phyloP scores from a whole-genome alignment of 2,888 invertebrate species.

The Coenonympha arcania region DNA sequence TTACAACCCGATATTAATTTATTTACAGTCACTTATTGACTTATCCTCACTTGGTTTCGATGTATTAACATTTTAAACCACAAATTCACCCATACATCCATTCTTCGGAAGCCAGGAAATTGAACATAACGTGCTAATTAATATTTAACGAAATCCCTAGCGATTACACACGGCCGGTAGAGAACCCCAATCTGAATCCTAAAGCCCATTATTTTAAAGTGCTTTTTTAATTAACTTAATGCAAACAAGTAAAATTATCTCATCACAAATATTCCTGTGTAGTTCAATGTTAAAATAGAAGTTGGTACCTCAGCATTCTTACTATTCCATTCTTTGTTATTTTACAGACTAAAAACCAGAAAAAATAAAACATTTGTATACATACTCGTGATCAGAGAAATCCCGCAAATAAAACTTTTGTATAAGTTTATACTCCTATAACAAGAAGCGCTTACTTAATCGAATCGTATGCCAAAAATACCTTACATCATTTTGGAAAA shows the following conservation, averaged over 20 bases:
- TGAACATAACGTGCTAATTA: slow-evolving; percentile 68
- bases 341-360: too few relatives aligned
- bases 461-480: too few relatives aligned
- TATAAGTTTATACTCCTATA: too few relatives aligned
- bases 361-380: too few relatives aligned
- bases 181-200: neutral
- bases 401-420: too few relatives aligned
- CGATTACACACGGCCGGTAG: slow-evolving; percentile 41
- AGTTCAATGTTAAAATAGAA: too few relatives aligned
- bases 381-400: too few relatives aligned
- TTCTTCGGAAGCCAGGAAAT: slow-evolving; percentile 68
- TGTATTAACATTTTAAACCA: slow-evolving; percentile 11
- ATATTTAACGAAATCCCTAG: slow-evolving; percentile 68
- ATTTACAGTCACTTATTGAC: slow-evolving; percentile 1
- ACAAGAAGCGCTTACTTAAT: too few relatives aligned
- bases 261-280: too few relatives aligned
- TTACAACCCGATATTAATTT: neutral
- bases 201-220: neutral
- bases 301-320: too few relatives aligned
- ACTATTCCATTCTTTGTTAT: too few relatives aligned
- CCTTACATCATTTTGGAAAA: too few relatives aligned
- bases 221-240: neutral
- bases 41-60: neutral
- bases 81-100: slow-evolving; percentile 48
- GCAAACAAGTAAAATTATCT: neutral